Evolutionary conservation across 2,113 vertebrate species (phyloP), one percentile per base, ranked within the genome.

Genomic region (Casuarius casuarius): DNA sequence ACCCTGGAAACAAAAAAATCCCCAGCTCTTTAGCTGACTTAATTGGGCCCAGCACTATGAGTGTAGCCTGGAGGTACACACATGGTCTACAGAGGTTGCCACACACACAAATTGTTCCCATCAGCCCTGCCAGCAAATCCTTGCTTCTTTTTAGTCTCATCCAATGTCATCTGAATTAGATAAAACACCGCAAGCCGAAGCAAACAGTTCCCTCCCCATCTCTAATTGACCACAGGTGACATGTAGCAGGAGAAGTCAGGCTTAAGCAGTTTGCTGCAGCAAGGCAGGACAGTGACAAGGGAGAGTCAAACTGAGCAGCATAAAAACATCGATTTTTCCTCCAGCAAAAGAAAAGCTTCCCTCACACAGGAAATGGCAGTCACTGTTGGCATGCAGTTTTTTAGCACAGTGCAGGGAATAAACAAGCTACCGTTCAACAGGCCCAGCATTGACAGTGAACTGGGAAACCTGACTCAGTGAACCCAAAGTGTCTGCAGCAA

Each of bases 381-480:
- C 26, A 12, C 28, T 31, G 40, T 31, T 29, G 44, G 25, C 7
- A 21, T 4, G 2, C 22, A 17, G 40, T 26, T 73, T 73, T 26
- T 14, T 54, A 46, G 19, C 51, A 10, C 25, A 22, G 44, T 65
- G 58, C 65, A 16, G 15, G 38, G 48, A 46, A 14, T 25, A 51
- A 76, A 71, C 15, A 44, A 29, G 42, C 21, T 80, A 4, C 48
- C 2, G 2, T 5, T 12, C 25, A 52, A 26, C 15, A 11, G 22
- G 23, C 38, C 35, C 38, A 23, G 28, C n/a, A 10, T 6, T 1
- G 0, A 7, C 0, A 8, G 31, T 33, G 40, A n/a, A 38, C 10
- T 0, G 5, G 40, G n/a, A 33, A 56, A 51, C 17, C 11, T 20
- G 28, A 40, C 26, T 11, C 10, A 28, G 40, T 19, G 38, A 75